phyloP scores from a whole-genome alignment of 1,140 invertebrate genomes.

The Drosophila tristis region DNA sequence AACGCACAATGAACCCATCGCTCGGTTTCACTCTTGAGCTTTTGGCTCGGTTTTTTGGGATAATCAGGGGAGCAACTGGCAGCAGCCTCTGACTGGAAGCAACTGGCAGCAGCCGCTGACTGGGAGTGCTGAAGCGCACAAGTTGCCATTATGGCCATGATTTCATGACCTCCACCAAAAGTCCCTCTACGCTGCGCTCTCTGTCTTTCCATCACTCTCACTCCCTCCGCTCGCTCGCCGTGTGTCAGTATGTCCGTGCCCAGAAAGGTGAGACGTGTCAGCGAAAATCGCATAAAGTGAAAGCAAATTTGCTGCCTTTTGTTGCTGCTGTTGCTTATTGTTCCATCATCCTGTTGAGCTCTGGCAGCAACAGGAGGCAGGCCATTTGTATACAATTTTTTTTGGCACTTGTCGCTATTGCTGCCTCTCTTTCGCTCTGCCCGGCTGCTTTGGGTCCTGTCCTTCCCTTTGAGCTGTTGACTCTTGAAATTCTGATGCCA shows the following conservation, averaged over 20 bases:
- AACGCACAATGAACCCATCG: conserved; percentile 63
- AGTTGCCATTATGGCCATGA: conserved; percentile 60
- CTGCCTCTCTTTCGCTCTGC: background rate
- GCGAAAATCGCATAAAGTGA: conserved; percentile 56
- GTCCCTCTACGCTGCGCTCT: background rate
- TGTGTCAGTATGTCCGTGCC: conserved; percentile 9
- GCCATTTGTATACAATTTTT: conserved; percentile 41
- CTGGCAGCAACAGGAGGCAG: conserved; percentile 54
- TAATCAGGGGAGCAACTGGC: conserved; percentile 22
- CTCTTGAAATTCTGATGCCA: conserved; percentile 53
- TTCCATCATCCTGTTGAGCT: conserved; percentile 51
- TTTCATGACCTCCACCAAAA: conserved; percentile 29
- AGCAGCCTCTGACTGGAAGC: conserved; percentile 6
- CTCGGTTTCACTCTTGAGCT: conserved; percentile 9
- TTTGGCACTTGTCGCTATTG: conserved; percentile 45
- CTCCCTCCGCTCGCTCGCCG: background rate
- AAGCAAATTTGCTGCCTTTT: conserved; percentile 53
- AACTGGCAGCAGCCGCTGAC: conserved; percentile 10
- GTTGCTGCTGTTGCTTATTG: conserved; percentile 38
- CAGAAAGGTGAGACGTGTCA: conserved; percentile 58
- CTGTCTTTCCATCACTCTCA: conserved; percentile 20
- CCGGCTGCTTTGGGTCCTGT: background rate
- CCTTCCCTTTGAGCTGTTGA: conserved; percentile 23
- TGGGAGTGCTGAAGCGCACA: conserved; percentile 47
- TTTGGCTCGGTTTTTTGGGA: conserved; percentile 19